Conservation (phyloP, 1,140 invertebrate genomes). For the Euwallacea fornicatus region DNA sequence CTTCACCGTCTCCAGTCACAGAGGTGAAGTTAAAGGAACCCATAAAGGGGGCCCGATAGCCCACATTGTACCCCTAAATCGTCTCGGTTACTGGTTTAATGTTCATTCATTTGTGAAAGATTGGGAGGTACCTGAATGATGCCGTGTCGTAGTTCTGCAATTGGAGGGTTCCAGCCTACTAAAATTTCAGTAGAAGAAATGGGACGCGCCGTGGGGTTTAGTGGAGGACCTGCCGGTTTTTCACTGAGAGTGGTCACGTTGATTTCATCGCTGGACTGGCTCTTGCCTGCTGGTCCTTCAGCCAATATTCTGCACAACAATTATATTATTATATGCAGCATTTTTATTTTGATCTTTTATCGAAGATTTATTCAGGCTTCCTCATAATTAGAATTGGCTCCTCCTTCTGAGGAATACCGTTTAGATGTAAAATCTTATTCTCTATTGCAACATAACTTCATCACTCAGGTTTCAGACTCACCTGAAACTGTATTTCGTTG, state of each 20-base stretch:
- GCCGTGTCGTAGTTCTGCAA: constrained; percentile 69
- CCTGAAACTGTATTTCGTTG: constrained; percentile 70
- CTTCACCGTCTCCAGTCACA: constrained; percentile 68
- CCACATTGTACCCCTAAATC: constrained; percentile 65
- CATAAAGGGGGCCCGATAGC: constrained; percentile 54
- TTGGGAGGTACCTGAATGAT: constrained; percentile 58
- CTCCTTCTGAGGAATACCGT: background rate
- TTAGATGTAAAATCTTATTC: no score
- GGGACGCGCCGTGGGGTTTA: constrained; percentile 69
- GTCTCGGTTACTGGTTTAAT: background rate
- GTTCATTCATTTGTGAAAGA: background rate
- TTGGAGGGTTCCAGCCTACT: constrained; percentile 75
- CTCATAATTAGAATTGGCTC: background rate
- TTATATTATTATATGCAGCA: background rate
- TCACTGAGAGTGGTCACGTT: constrained; percentile 74
- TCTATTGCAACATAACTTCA: background rate
- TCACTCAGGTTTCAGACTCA: background rate
- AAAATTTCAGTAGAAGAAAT: constrained; percentile 75
- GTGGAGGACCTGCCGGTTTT: constrained; percentile 73
- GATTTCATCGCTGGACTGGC: constrained; percentile 70
- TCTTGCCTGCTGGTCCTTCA: constrained; percentile 74
- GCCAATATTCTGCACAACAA: constrained; percentile 63
- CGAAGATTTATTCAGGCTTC: background rate
- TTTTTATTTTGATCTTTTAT: no score
- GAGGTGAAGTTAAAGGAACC: constrained; percentile 68